Evolutionary conservation across 2,113 vertebrate genomes (phyloP).

Genomic region (Orcinus orca): DNA sequence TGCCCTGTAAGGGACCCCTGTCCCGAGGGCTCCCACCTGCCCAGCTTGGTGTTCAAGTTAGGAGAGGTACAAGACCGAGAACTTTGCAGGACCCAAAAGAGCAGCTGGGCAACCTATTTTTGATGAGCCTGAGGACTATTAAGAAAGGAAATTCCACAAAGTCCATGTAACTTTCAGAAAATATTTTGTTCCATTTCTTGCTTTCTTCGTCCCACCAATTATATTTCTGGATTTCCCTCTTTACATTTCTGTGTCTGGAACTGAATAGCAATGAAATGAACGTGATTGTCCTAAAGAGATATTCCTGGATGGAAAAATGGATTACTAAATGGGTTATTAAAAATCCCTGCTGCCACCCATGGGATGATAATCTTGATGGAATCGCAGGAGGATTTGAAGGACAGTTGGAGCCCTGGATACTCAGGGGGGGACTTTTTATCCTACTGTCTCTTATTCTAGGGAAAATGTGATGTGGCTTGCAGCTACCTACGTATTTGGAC

Average conservation of each 20-base stretch:
- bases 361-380: background rate
- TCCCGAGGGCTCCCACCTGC: background rate
- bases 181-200: conserved; percentile 12
- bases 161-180: conserved; percentile 4
- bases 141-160: conserved; percentile 56
- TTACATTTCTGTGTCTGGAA: background rate
- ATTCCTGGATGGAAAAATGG: background rate
- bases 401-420: background rate
- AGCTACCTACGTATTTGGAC: background rate
- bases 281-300: background rate
- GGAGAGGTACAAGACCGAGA: background rate
- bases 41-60: background rate
- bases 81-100: background rate
- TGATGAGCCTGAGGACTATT: background rate
- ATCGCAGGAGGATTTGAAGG: background rate
- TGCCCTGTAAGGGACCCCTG: conserved; percentile 39
- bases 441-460: background rate
- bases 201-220: conserved; percentile 30
- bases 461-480: background rate
- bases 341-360: background rate
- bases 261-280: background rate
- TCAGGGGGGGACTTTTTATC: background rate
- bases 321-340: background rate
- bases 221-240: conserved; percentile 51
- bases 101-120: background rate